Conservation (phyloP, 2,888 invertebrate species). For the Zaprionus obscuricornis region DNA sequence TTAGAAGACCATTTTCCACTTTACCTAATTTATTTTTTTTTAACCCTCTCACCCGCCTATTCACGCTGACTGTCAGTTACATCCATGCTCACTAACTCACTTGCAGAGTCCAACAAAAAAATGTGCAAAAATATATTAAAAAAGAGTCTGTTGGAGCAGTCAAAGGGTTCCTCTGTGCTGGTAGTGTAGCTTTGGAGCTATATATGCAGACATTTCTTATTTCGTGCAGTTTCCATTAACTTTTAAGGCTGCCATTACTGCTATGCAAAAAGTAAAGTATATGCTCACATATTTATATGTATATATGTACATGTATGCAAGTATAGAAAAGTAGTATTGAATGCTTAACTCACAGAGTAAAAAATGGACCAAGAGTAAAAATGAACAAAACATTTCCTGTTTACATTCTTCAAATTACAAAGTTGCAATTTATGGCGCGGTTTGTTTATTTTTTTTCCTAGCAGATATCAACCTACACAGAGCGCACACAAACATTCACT, state of each 20-base stretch:
- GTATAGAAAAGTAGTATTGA: too few relatives aligned
- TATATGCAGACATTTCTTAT: neutral
- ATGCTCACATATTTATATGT: neutral
- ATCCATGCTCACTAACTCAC: neutral
- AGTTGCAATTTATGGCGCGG: slow-evolving; percentile 70
- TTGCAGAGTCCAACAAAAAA: slow-evolving; percentile 1
- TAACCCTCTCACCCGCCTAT: neutral
- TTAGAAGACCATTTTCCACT: slow-evolving; percentile 10
- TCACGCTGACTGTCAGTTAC: neutral
- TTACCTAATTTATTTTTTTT: slow-evolving; percentile 1
- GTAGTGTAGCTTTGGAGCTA: too few relatives aligned
- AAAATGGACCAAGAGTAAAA: slow-evolving; percentile 38
- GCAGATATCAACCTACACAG: slow-evolving; percentile 19
- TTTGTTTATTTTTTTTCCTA: slow-evolving; percentile 50
- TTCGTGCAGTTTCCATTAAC: too few relatives aligned
- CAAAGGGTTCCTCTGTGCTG: too few relatives aligned
- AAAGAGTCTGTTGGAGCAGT: neutral
- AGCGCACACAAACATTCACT: slow-evolving; percentile 4
- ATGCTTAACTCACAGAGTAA: too few relatives aligned
- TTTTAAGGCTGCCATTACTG: too few relatives aligned
- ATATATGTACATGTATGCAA: neutral
- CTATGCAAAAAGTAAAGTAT: slow-evolving; percentile 16
- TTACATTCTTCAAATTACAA: slow-evolving; percentile 66
- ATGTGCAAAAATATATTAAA: slow-evolving; percentile 10
- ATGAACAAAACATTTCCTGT: slow-evolving; percentile 71